Percentiles rank a stretch among this genome's conserved stretches.
Conservation (phyloP, 2,888 invertebrate species). For the Limnephilus rhombicus region DNA sequence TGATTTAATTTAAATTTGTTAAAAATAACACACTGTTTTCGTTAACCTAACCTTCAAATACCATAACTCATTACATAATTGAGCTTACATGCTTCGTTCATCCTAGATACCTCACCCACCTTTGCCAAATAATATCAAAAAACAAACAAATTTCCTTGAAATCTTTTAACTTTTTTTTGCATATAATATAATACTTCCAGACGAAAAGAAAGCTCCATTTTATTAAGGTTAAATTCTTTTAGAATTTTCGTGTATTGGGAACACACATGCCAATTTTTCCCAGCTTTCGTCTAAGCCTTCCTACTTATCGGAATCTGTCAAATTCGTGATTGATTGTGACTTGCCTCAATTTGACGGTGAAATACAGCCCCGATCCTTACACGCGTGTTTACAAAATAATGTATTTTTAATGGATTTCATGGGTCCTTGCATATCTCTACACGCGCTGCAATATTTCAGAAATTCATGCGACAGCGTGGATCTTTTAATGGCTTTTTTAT, state of each 20-base stretch:
- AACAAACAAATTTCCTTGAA: neutral
- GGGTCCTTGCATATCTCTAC: conserved; percentile 4
- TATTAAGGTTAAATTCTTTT: neutral
- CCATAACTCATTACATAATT: neutral
- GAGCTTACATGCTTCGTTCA: neutral
- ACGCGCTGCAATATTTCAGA: neutral
- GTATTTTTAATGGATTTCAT: conserved; percentile 25
- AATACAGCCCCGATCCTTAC: neutral
- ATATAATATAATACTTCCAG: neutral
- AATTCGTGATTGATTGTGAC: conserved; percentile 32
- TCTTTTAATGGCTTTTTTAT: neutral
- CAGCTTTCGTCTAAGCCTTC: conserved; percentile 3
- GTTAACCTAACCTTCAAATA: no score
- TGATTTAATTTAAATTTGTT: no score
- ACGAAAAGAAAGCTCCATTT: neutral
- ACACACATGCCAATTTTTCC: neutral
- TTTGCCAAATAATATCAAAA: neutral
- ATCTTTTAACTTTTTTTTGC: neutral
- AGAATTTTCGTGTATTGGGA: neutral
- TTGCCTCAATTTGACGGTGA: neutral
- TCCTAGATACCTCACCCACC: neutral
- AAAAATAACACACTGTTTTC: no score
- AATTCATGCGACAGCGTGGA: neutral
- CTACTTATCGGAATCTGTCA: conserved; percentile 19
- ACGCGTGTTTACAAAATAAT: conserved; percentile 12